Base-by-base conservation (phyloP, 2,888 invertebrate species). In the Melikaiella ostensackeni region DNA sequence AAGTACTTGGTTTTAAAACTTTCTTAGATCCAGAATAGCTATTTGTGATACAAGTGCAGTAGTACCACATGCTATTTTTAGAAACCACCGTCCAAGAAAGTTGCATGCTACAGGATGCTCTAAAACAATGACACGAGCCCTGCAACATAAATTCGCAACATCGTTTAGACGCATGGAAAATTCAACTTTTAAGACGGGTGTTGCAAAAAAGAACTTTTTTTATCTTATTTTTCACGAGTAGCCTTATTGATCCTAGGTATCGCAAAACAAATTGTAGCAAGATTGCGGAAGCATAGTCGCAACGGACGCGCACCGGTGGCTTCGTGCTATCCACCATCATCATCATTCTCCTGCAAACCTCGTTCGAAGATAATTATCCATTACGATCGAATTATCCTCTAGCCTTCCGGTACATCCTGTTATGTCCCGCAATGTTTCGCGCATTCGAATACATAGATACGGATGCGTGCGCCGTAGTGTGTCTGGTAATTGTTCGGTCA, bases 401-500 rank as follows among this genome's bases (percentile, higher is more conserved):
- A 81, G 78, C 80, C 83, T 84, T 83, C 83, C 76, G 81, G 83
- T 88, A 87, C 87, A 88, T 89, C 89, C 89, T 88, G 88, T 85
- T 84, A 79, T 80, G 50, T 70, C 27, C n/a, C 70, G 50, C 27
- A 70, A 50, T 77, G 81, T 82, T 79, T 82, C 81, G 82, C 81
- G 82, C 82, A 83, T 80, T 81, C 81, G 74, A 74, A 59, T 59
- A 30, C 74, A 35, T 61, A 42, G 42, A 57, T 59, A 55, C 57
- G 74, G 79, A 80, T 80, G 83, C 84, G 84, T 83, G 83, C 82
- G 74, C 35, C 27, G 79, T 77, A 83, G 75, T 79, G 79, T 81
- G 79, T 70, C 77, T 84, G 83, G 90, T 91, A 91, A 91, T 91
- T 91, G 91, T 90, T 91, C 87, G 89, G 89, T 91, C 89, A 90